These are phyloP conservation scores for Vombatus ursinus DNA, from an alignment of 2,113 vertebrate species.

Conservation along the genomic window DNA sequence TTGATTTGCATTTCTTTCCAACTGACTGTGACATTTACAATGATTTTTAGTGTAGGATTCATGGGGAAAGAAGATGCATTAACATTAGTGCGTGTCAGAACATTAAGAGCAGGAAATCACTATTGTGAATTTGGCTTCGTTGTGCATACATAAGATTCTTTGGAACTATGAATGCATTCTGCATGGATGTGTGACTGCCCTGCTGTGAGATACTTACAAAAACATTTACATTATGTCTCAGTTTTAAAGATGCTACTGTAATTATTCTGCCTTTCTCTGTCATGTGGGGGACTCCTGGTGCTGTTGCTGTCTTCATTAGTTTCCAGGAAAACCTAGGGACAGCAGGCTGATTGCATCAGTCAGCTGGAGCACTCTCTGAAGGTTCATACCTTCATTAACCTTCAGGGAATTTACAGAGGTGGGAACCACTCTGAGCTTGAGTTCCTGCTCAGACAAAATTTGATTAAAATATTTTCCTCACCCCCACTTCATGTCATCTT, in stretches of 20 bases:
- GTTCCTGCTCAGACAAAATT: not conserved
- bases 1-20: conserved; percentile 17
- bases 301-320: not conserved
- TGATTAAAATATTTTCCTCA: not conserved
- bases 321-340: not conserved
- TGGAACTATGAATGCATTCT: not conserved
- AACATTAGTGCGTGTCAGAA: not conserved
- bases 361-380: not conserved
- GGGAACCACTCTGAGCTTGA: not conserved
- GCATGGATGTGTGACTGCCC: not conserved
- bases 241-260: not conserved
- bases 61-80: conserved; percentile 14
- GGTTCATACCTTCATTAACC: not conserved
- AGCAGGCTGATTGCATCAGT: not conserved
- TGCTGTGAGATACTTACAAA: not conserved
- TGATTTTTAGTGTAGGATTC: not conserved
- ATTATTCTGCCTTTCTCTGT: not conserved
- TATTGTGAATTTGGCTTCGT: not conserved
- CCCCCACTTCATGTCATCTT: not conserved
- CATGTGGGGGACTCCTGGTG: not conserved
- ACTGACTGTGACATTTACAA: not conserved
- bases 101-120: conserved; percentile 28
- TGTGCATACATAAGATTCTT: not conserved
- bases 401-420: not conserved
- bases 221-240: not conserved